phyloP scores from a whole-genome alignment of 2,797 vertebrate genomes.

The Acrocephalus scirpaceus region DNA sequence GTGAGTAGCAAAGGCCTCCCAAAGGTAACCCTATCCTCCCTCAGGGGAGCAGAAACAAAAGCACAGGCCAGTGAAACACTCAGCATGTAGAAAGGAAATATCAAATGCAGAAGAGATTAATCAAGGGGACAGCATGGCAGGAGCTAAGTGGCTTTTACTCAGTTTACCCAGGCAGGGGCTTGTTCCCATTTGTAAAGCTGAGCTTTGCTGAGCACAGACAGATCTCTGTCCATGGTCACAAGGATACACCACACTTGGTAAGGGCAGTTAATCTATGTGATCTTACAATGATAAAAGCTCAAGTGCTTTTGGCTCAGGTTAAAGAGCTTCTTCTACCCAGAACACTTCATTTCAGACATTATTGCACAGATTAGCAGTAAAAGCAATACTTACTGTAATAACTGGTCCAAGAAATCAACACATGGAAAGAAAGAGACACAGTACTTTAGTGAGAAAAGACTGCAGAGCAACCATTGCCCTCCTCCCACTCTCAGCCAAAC shows the following conservation, averaged over 20 bases:
- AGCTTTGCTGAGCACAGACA: not conserved
- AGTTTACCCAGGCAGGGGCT: not conserved
- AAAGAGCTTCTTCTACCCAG: not conserved
- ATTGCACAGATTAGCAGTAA: not conserved
- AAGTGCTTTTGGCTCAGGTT: not conserved
- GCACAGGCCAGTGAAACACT: not conserved
- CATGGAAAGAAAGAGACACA: slow-evolving; percentile 77
- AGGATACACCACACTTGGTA: not conserved
- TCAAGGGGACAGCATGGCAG: not conserved
- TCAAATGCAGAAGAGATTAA: not conserved
- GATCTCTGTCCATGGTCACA: not conserved
- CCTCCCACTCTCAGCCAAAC: not conserved
- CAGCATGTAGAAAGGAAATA: slow-evolving; percentile 19
- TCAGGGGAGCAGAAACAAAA: slow-evolving; percentile 40
- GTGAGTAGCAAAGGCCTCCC: slow-evolving; percentile 2
- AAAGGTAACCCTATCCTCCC: slow-evolving; percentile 38
- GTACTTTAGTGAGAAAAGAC: slow-evolving; percentile 62
- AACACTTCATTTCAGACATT: not conserved
- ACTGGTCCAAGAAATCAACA: slow-evolving; percentile 75
- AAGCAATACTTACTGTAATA: slow-evolving; percentile 83
- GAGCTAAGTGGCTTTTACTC: not conserved
- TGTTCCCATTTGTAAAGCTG: not conserved
- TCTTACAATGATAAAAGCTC: not conserved
- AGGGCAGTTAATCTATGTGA: not conserved
- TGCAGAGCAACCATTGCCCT: not conserved